phyloP scores from a whole-genome alignment of 1,140 invertebrate species.

The Caenorhabditis latens region DNA sequence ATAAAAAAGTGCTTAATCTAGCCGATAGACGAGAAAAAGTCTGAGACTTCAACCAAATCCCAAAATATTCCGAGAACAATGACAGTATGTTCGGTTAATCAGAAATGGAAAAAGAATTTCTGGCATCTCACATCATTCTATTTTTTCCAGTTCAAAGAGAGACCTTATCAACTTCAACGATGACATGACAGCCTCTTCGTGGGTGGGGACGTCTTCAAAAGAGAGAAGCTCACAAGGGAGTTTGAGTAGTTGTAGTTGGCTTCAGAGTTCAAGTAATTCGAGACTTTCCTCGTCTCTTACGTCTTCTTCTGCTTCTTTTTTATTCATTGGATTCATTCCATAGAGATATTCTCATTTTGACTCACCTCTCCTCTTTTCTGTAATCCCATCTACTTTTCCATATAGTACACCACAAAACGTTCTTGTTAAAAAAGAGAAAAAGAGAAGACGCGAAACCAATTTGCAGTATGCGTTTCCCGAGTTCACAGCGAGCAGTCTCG shows the following conservation, averaged over 20 bases:
- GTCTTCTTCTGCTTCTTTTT: background rate
- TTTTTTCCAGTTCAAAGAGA: background rate
- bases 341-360: background rate
- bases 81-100: background rate
- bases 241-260: background rate
- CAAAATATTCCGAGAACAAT: background rate
- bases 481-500: conserved; percentile 39
- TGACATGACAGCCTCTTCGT: conserved; percentile 40
- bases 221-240: background rate
- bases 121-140: background rate
- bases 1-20: background rate
- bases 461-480: conserved; percentile 55
- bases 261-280: conserved; percentile 51
- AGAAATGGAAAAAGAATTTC: background rate
- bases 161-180: background rate
- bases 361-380: background rate
- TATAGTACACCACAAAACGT: background rate
- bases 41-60: background rate
- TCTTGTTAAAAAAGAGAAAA: background rate
- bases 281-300: background rate
- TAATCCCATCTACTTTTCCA: background rate
- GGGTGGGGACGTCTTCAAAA: background rate
- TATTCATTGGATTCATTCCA: conserved; percentile 16
- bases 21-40: background rate
- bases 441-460: conserved; percentile 37